Base-by-base conservation (phyloP, 1,140 invertebrate species). In the Drosophila equinoxialis region DNA sequence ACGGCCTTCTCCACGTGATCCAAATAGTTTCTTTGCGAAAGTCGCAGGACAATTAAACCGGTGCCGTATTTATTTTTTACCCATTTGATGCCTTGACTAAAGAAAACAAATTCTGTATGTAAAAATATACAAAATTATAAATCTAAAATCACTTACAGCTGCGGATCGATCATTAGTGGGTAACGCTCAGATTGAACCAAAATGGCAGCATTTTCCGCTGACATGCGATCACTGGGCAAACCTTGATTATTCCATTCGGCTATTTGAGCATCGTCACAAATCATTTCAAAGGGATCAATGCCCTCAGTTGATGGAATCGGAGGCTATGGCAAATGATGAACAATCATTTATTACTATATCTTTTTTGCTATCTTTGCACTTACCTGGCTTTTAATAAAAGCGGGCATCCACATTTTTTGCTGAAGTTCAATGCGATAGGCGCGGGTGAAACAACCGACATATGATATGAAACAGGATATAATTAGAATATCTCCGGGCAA, bases 241-340 rank as follows among this genome's bases (percentile, higher is more conserved):
- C 98, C 97, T 93, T 98, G 96, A 91, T 99, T 99, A 85, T 98
- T 98, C 98, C 98, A 99, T 35, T 94, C 93, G 0, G 98, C 98
- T 67, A 99, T 95, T 92, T 96, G 95, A 2, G 97, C 97, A 93
- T 98, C 97, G 91, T 99, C 97, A 6, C 97, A 97, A 62, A 99
- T 93, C 91, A 98, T 94, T 11, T 94, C 93, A 45, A 99, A 93
- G 0, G 96, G 96, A 93, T 98, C 97, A 11, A 97, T 91, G 51
- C 94, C 95, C 66, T 95, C 94, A 0, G 96, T 96, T 41, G 95
- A 94, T 7, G 97, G 96, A 82, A 98, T 98, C 69, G 95, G 94
- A 0, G 94, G 94, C 94, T 95, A 77, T 26, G 91, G 83, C 71
- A 33, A 54, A 2, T 20, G 39, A 37, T 35, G 14, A 6, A 59